Evolutionary conservation across 2,113 vertebrate species (phyloP).

Genomic region (Leptodactylus fuscus): DNA sequence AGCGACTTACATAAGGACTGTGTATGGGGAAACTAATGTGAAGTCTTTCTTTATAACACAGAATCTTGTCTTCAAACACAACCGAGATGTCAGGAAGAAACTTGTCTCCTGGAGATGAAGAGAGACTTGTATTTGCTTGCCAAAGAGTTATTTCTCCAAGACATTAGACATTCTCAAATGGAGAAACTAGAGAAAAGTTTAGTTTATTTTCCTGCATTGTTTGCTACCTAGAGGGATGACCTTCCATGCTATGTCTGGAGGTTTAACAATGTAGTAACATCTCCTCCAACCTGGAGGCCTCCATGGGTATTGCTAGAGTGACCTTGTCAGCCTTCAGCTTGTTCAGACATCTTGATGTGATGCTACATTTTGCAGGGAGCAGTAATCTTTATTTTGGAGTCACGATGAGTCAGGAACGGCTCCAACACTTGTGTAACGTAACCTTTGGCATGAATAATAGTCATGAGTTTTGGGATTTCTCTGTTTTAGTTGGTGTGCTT

Average conservation of each 20-base stretch:
- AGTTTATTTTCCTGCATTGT: constrained; percentile 5
- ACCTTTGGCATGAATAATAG: too few species aligned
- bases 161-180: neutral
- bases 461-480: too few species aligned
- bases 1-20: neutral
- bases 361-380: neutral
- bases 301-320: neutral
- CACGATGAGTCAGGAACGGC: neutral
- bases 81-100: neutral
- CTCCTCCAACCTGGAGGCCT: neutral
- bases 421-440: neutral
- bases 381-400: neutral
- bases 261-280: too few species aligned
- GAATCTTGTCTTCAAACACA: neutral
- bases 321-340: neutral
- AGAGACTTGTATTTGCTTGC: neutral
- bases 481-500: too few species aligned
- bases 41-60: neutral
- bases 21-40: neutral
- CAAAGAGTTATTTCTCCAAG: neutral
- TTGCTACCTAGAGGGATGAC: neutral
- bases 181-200: neutral
- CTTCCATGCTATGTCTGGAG: neutral
- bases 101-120: neutral
- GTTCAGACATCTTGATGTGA: neutral